Percentiles rank a stretch among this genome's conserved stretches.
Conservation (phyloP, 30 jellyfish, hydroid and myxozoan genomes). For the Turritopsis rubra region DNA sequence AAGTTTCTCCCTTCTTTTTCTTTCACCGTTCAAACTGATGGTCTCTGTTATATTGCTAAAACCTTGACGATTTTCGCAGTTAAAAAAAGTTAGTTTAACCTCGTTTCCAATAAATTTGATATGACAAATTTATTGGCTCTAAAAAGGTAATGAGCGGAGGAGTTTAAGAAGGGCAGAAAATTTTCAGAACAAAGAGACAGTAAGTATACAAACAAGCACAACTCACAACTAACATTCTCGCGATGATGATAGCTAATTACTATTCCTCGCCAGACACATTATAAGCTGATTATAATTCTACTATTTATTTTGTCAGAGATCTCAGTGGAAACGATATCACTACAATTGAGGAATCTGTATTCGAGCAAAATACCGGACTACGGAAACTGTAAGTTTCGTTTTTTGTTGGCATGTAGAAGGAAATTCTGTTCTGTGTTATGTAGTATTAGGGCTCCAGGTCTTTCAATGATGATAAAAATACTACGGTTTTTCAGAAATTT, state of each 20-base stretch:
- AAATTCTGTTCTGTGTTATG: no score
- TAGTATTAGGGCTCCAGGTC: no score
- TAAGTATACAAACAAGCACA: neutral
- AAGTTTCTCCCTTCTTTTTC: neutral
- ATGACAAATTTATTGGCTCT: no score
- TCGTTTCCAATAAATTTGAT: neutral
- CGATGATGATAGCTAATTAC: no score
- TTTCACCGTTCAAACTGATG: neutral
- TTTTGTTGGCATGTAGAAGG: no score
- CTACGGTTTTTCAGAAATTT: no score
- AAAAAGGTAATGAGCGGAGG: neutral
- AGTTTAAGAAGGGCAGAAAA: neutral
- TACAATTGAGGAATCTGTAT: constrained; percentile 57
- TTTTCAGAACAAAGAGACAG: neutral
- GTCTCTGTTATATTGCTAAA: neutral
- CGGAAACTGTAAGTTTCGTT: constrained; percentile 81
- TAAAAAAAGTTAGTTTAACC: no score
- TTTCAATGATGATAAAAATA: no score
- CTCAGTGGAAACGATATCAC: constrained; percentile 87
- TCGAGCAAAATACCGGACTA: constrained; percentile 36
- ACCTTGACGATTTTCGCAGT: neutral
- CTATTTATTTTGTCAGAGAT: constrained; percentile 73
- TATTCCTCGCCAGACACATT: no score
- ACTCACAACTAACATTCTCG: no score
- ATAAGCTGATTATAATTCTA: neutral